A percentile compares a stretch with the other conserved stretches of the same genome.
phyloP scores from a whole-genome alignment of 2,888 invertebrate species.

The Latrodectus hesperus region DNA sequence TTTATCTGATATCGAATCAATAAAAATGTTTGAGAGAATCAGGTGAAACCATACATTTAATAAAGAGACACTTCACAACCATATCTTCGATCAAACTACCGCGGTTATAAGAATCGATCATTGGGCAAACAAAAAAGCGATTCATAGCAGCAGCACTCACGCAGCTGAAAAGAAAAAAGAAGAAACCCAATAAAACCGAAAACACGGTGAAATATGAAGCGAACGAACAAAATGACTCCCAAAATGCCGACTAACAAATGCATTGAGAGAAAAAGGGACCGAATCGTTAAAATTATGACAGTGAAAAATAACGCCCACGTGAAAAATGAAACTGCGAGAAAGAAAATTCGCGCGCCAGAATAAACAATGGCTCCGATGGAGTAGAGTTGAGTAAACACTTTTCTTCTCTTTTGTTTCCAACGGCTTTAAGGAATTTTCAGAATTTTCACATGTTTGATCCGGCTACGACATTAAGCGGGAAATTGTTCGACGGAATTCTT shows the following conservation, averaged over 20 bases:
- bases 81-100: slow-evolving; percentile 51
- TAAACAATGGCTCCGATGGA: slow-evolving; percentile 43
- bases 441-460: slow-evolving; percentile 44
- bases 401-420: slow-evolving; percentile 44
- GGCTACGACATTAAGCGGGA: slow-evolving; percentile 41
- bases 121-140: slow-evolving; percentile 20
- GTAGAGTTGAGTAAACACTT: slow-evolving; percentile 54
- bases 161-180: slow-evolving; percentile 4
- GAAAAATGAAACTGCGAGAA: slow-evolving; percentile 50
- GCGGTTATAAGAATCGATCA: slow-evolving; percentile 41
- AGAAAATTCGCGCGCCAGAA: slow-evolving; percentile 43
- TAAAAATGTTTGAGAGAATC: too few species aligned
- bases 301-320: slow-evolving; percentile 45
- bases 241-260: slow-evolving; percentile 46
- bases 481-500: slow-evolving; percentile 26
- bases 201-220: slow-evolving; percentile 47
- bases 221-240: slow-evolving; percentile 50
- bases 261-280: slow-evolving; percentile 42
- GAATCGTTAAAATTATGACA: slow-evolving; percentile 61
- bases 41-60: slow-evolving; percentile 21
- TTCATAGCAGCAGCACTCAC: slow-evolving; percentile 23
- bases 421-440: slow-evolving; percentile 47
- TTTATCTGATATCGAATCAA: too few species aligned
- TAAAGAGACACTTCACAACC: slow-evolving; percentile 50
- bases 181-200: slow-evolving; percentile 54